Conservation (phyloP, 2,797 vertebrate species). For the Threskiornis aethiopicus region DNA sequence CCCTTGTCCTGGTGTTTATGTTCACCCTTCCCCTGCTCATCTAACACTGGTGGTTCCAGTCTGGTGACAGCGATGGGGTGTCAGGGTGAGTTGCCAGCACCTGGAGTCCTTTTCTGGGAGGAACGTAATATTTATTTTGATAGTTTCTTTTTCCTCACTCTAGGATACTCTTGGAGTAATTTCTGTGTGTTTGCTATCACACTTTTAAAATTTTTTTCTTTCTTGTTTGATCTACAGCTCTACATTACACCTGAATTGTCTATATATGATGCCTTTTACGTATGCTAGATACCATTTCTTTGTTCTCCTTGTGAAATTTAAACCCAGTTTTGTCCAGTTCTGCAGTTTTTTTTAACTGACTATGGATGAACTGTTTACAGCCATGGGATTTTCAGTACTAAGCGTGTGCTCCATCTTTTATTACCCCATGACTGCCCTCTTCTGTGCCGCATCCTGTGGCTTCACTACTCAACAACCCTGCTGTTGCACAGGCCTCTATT, state of each 20-base stretch:
- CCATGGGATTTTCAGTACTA: not conserved
- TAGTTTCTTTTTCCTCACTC: not conserved
- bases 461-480: not conserved
- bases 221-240: not conserved
- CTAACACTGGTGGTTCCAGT: not conserved
- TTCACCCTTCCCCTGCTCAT: accelerated
- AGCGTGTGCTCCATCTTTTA: accelerated
- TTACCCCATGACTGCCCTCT: not conserved
- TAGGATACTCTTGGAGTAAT: not conserved
- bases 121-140: not conserved
- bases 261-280: not conserved
- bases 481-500: not conserved
- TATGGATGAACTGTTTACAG: not conserved
- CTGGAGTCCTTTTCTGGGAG: not conserved
- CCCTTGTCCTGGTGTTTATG: not conserved
- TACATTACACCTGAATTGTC: not conserved
- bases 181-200: not conserved
- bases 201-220: not conserved
- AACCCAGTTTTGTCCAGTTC: not conserved
- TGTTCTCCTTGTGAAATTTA: not conserved
- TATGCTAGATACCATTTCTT: not conserved
- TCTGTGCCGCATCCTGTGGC: not conserved
- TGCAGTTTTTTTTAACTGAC: not conserved
- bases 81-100: not conserved
- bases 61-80: not conserved